These are phyloP conservation scores for Phocides pigmalion DNA, from an alignment of 1,140 invertebrate genomes.

Conservation along the genomic window DNA sequence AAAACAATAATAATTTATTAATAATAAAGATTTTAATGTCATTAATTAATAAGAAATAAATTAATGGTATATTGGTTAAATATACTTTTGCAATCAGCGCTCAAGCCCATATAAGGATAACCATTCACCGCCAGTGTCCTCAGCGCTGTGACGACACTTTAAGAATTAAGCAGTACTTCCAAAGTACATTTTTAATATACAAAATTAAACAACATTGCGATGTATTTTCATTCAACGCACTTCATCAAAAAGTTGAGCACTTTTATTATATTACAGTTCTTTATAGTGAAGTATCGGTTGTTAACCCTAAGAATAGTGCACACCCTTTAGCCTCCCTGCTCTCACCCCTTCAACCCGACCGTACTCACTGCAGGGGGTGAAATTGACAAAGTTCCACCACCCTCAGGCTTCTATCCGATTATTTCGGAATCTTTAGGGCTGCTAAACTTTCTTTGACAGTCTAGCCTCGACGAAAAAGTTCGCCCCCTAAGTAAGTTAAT, in stretches of 20 bases:
- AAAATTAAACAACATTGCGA: too few species aligned
- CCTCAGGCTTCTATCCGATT: conserved; percentile 63
- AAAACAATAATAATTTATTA: too few species aligned
- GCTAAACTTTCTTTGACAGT: conserved; percentile 62
- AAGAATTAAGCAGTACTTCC: too few species aligned
- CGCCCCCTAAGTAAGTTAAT: conserved; percentile 42
- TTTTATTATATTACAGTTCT: not conserved
- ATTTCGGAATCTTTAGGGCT: conserved; percentile 66
- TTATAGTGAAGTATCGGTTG: not conserved
- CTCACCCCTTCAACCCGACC: conserved; percentile 58
- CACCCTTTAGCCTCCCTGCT: conserved; percentile 44
- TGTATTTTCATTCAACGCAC: not conserved
- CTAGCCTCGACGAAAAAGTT: conserved; percentile 43
- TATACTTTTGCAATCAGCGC: too few species aligned
- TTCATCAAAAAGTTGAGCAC: too few species aligned
- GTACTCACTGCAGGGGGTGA: conserved; percentile 57
- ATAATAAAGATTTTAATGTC: too few species aligned
- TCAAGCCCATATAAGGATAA: too few species aligned
- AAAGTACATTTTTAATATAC: too few species aligned
- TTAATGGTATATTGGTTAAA: too few species aligned
- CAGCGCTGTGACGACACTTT: too few species aligned
- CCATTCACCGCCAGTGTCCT: too few species aligned
- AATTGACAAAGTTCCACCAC: conserved; percentile 72
- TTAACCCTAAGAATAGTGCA: conserved; percentile 11
- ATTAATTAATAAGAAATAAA: too few species aligned